A percentile compares a stretch with the other conserved stretches of the same genome.
Evolutionary conservation across 1,140 invertebrate species (phyloP).

Genomic region (Trypoxylus dichotomus): DNA sequence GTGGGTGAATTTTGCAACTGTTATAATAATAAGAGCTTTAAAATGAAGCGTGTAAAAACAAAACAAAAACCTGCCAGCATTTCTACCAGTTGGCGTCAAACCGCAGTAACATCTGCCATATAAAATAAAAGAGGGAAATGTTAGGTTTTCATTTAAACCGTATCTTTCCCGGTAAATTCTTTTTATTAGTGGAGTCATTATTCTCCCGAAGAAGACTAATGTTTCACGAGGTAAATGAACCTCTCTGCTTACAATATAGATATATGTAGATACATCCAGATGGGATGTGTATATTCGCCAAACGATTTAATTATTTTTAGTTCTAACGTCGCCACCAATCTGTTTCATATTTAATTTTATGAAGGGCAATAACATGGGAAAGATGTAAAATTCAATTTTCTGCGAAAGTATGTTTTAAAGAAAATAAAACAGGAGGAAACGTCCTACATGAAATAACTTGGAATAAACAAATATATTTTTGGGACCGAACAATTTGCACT

Average conservation of each 20-base stretch:
- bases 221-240: not conserved
- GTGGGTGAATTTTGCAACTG: not conserved
- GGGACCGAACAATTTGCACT: not conserved
- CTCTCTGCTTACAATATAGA: not conserved
- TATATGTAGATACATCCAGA: not conserved
- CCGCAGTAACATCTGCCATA: not conserved
- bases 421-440: not conserved
- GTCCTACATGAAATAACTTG: not conserved
- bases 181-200: not conserved
- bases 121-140: not conserved
- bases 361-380: not conserved
- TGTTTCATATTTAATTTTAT: constrained; percentile 3
- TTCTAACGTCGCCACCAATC: not conserved
- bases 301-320: constrained; percentile 3
- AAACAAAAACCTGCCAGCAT: not conserved
- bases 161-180: not conserved
- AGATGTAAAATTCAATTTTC: not conserved
- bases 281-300: constrained; percentile 1
- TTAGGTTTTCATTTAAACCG: not conserved
- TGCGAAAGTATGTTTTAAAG: not conserved
- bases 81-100: not conserved
- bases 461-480: not conserved
- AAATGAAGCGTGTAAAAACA: not conserved
- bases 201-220: not conserved
- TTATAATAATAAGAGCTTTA: not conserved